Percentiles rank a stretch among this genome's conserved stretches.
phyloP scores from a whole-genome alignment of 1,140 invertebrate genomes.

The Polyergus mexicanus region DNA sequence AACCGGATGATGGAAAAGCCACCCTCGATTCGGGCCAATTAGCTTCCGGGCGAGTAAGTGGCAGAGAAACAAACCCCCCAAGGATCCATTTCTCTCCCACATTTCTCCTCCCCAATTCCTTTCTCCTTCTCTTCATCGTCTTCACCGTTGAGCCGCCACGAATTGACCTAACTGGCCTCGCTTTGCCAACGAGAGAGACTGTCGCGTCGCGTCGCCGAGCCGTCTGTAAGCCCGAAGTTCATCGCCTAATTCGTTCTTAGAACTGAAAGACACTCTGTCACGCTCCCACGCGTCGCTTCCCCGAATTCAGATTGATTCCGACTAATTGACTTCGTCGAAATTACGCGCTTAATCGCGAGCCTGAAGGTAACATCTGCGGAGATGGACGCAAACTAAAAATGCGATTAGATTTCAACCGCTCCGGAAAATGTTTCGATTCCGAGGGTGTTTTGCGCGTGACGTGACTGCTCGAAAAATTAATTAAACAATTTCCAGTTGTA shows the following conservation, averaged over 20 bases:
- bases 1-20: constrained; percentile 77
- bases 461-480: neutral
- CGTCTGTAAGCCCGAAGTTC: constrained; percentile 54
- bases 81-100: constrained; percentile 68
- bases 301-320: constrained; percentile 67
- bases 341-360: constrained; percentile 48
- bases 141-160: constrained; percentile 31
- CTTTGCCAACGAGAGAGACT: constrained; percentile 19
- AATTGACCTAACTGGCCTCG: constrained; percentile 54
- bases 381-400: constrained; percentile 22
- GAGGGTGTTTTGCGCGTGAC: neutral
- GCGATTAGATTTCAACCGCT: constrained; percentile 21
- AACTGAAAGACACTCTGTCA: constrained; percentile 46
- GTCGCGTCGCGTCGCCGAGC: constrained; percentile 38
- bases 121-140: constrained; percentile 31
- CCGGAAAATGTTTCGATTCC: neutral
- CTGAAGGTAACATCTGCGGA: constrained; percentile 21
- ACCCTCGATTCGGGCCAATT: constrained; percentile 77
- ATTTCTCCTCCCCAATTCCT: neutral
- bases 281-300: constrained; percentile 67
- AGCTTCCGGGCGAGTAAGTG: constrained; percentile 75
- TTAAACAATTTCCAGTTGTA: neutral
- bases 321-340: constrained; percentile 68
- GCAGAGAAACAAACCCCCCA: constrained; percentile 69
- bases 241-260: constrained; percentile 69